Percentiles rank a stretch among this genome's conserved stretches.
Evolutionary conservation across 92 coral and sea anemone species (phyloP).

Genomic region (Phenganax marumi): DNA sequence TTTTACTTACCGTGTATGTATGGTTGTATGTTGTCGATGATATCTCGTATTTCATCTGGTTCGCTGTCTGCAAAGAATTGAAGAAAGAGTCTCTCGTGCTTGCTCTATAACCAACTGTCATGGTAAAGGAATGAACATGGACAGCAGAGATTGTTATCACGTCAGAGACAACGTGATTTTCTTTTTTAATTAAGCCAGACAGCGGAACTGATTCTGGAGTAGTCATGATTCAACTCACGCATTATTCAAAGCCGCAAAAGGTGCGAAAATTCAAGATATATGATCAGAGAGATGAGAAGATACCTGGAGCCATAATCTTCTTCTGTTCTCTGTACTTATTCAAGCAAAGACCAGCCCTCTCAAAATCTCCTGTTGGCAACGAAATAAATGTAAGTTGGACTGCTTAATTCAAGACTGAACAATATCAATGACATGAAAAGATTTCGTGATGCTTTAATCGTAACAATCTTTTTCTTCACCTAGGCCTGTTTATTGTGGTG

Average conservation of each 20-base stretch:
- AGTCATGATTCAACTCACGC: neutral
- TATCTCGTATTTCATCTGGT: constrained; percentile 68
- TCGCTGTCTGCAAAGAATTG: constrained; percentile 67
- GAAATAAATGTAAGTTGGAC: constrained; percentile 9
- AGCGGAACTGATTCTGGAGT: neutral
- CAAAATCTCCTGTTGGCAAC: constrained; percentile 65
- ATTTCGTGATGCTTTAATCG: neutral
- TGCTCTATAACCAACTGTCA: no score
- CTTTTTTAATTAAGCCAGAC: neutral
- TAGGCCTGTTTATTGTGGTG: no score
- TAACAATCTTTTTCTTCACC: neutral
- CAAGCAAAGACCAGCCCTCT: constrained; percentile 71
- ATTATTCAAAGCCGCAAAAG: neutral
- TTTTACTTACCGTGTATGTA: constrained; percentile 64
- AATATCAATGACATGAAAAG: neutral
- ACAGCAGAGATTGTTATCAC: no score
- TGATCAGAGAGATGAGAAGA: neutral
- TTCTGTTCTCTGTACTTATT: constrained; percentile 76
- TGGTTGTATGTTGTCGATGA: constrained; percentile 71
- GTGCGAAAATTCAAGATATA: neutral
- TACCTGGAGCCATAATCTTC: constrained; percentile 87
- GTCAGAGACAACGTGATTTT: no score
- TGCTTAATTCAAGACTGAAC: neutral
- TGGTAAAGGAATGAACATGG: no score
- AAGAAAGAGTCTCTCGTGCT: neutral